These are phyloP conservation scores for Catocala nupta DNA, from an alignment of 2,888 invertebrate genomes.

Conservation along the genomic window DNA sequence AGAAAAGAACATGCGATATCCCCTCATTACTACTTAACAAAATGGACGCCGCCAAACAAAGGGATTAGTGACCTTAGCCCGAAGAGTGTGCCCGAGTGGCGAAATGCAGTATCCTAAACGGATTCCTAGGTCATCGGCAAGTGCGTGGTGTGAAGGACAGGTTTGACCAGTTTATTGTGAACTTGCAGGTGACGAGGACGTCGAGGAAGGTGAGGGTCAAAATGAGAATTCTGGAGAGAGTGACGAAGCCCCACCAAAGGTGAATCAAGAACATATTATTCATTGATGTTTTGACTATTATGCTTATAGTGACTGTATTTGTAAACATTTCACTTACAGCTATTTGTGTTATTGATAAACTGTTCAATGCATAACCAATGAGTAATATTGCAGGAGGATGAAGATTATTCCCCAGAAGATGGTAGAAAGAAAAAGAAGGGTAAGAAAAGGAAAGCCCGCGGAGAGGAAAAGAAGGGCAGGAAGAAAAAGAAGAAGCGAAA, in stretches of 20 bases:
- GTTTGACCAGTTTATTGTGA: slow-evolving; percentile 79
- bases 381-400: slow-evolving; percentile 89
- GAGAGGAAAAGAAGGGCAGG: slow-evolving; percentile 96
- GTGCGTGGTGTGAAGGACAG: slow-evolving; percentile 66
- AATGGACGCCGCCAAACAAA: slow-evolving; percentile 93
- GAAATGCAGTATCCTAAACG: slow-evolving; percentile 61
- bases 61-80: slow-evolving; percentile 89
- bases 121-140: slow-evolving; percentile 63
- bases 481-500: slow-evolving; percentile 98
- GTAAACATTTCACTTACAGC: slow-evolving; percentile 43
- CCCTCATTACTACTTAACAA: slow-evolving; percentile 91
- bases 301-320: slow-evolving; percentile 40
- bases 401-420: slow-evolving; percentile 95
- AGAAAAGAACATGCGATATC: slow-evolving; percentile 89
- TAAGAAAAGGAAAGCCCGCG: slow-evolving; percentile 96
- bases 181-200: slow-evolving; percentile 90
- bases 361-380: slow-evolving; percentile 25
- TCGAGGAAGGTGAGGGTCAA: slow-evolving; percentile 89
- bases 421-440: slow-evolving; percentile 96
- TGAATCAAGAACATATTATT: slow-evolving; percentile 56
- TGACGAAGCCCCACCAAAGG: slow-evolving; percentile 90
- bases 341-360: slow-evolving; percentile 32
- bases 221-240: slow-evolving; percentile 92
- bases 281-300: slow-evolving; percentile 31
- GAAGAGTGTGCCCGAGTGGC: slow-evolving; percentile 75